Evolutionary conservation across 2,888 invertebrate genomes (phyloP), one percentile per base, ranked within the genome.

Genomic region (Phlogophora meticulosa): DNA sequence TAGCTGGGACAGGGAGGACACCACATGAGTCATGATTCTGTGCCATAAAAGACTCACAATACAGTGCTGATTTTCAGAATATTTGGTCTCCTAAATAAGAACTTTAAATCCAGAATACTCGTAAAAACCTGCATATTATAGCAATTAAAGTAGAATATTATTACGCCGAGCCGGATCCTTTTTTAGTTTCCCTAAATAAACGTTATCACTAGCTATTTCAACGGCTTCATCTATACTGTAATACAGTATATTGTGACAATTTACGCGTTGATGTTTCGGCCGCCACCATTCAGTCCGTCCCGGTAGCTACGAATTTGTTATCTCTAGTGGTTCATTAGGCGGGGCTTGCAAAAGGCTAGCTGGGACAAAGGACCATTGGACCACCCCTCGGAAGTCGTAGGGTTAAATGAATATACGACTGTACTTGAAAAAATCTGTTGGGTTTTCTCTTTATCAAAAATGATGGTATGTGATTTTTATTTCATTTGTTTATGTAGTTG

Each of bases 311-410:
- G 72, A 73, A 82, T 88, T 89, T 88, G 87, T 89, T 91, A 90
- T 89, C 90, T 90, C 78, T 84, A 88, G 90, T 84, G 90, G 86
- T 89, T 90, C 88, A 85, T 90, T 90, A 90, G 84, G 85, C 86
- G 76, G 57, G 72, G 77, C 82, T 80, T 76, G 87, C 84, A 85
- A 88, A 88, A 83, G 85, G 76, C 81, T 64, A 48, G 67, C 75
- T 49, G 66, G 68, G 74, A 85, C 86, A 85, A 86, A 82, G 83
- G 72, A 56, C 72, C 61, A 74, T 78, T 76, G 58, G 74, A 68
- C 66, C 73, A 71, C 57, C 56, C 81, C 80, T 76, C 80, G 73
- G 77, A 74, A 72, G 80, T 75, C 66, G 75, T 78, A 77, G 75
- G 76, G 74, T 76, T 82, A 78, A 63, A 60, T 49, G 61, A 71